Evolutionary conservation across 2,113 vertebrate genomes (phyloP).

Genomic region (Larimichthys polyactis): DNA sequence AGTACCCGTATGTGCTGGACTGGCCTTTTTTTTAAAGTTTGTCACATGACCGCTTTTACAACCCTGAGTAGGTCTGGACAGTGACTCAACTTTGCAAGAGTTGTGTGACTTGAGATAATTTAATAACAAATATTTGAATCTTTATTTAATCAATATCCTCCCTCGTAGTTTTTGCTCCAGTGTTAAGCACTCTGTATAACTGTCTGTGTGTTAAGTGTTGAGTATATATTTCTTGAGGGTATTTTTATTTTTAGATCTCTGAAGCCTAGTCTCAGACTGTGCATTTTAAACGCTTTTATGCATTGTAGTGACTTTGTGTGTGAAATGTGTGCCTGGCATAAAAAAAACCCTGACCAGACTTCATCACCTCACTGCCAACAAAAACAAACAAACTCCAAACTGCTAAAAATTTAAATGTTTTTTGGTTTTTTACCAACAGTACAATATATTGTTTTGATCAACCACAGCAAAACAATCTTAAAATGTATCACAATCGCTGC

Average conservation of each 20-base stretch:
- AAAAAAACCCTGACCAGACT: neutral
- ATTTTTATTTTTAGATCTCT: neutral
- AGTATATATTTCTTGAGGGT: neutral
- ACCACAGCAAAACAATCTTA: neutral
- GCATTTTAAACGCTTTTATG: too few relatives aligned
- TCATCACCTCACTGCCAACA: neutral
- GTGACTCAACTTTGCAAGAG: neutral
- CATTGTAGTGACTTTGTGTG: neutral
- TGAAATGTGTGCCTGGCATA: neutral
- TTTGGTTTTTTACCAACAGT: neutral
- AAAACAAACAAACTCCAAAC: neutral
- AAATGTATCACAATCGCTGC: neutral
- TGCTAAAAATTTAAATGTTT: neutral
- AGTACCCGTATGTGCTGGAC: too few relatives aligned
- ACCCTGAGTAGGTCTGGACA: neutral
- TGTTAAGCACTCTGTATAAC: neutral
- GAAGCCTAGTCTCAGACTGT: neutral
- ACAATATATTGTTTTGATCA: neutral
- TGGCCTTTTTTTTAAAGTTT: neutral
- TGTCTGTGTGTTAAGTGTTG: neutral
- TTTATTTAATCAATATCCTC: neutral
- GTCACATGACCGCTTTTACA: slow-evolving; percentile 3
- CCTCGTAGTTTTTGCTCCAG: neutral
- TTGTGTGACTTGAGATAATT: neutral
- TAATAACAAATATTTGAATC: neutral